phyloP scores from a whole-genome alignment of 1,140 invertebrate species.

The Formica selysi region DNA sequence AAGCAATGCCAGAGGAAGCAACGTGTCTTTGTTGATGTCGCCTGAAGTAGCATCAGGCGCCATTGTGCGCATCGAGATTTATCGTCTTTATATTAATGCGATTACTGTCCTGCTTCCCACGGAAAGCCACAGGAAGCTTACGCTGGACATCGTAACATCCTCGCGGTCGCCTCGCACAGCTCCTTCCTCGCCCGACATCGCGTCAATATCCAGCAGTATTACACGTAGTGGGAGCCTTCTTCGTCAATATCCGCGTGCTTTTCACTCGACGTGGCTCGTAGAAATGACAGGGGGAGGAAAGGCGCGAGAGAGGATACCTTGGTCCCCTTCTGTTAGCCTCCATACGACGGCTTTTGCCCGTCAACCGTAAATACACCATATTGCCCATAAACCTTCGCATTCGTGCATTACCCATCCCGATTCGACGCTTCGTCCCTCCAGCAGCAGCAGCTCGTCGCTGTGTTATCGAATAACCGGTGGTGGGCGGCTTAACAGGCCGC shows the following conservation, averaged over 20 bases:
- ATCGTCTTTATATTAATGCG: constrained; percentile 84
- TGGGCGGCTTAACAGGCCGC: constrained; percentile 76
- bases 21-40: constrained; percentile 49
- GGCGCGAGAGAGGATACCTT: constrained; percentile 55
- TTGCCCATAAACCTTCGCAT: constrained; percentile 85
- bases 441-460: constrained; percentile 65
- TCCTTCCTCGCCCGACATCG: constrained; percentile 5
- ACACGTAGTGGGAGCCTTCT: constrained; percentile 44
- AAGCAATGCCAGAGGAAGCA: constrained; percentile 19
- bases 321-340: constrained; percentile 62
- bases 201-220: constrained; percentile 49
- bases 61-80: constrained; percentile 75
- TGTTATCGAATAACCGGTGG: constrained; percentile 81
- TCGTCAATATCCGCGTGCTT: constrained; percentile 78
- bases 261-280: constrained; percentile 56
- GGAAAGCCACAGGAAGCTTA: constrained; percentile 66
- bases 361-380: constrained; percentile 85
- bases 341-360: constrained; percentile 75
- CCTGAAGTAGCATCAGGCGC: neutral
- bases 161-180: constrained; percentile 3
- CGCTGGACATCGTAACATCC: constrained; percentile 25
- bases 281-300: constrained; percentile 44
- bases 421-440: constrained; percentile 59
- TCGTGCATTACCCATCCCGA: constrained; percentile 83
- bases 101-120: constrained; percentile 75